Conservation (phyloP, 2,888 invertebrate genomes). For the Cantharis rustica region DNA sequence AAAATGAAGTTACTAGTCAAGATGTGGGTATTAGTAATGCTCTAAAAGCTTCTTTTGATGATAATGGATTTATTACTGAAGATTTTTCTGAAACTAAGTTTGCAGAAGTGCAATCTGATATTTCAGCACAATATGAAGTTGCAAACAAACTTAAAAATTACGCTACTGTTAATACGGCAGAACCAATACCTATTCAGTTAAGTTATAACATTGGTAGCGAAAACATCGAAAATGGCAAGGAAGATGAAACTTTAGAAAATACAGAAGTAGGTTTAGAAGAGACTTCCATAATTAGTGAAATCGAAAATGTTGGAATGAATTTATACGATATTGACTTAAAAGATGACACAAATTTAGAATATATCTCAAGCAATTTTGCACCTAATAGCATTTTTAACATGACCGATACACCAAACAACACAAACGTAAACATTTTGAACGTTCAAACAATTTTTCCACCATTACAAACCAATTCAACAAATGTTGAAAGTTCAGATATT, state of each 20-base stretch:
- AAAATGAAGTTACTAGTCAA: background rate
- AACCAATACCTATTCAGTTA: constrained; percentile 52
- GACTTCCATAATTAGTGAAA: constrained; percentile 54
- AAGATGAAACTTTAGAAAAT: constrained; percentile 50
- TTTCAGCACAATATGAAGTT: constrained; percentile 46
- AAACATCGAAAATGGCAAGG: constrained; percentile 51
- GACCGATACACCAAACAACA: constrained; percentile 16
- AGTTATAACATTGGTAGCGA: constrained; percentile 55
- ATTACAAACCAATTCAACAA: background rate
- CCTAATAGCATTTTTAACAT: constrained; percentile 36
- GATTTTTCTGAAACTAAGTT: constrained; percentile 39
- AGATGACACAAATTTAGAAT: constrained; percentile 26
- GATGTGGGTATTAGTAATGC: constrained; percentile 8
- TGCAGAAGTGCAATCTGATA: constrained; percentile 48
- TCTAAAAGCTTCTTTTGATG: constrained; percentile 28
- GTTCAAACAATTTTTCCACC: constrained; percentile 37
- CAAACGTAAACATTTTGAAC: constrained; percentile 43
- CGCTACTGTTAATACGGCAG: constrained; percentile 54
- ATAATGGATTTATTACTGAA: constrained; percentile 18
- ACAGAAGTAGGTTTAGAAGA: constrained; percentile 51
- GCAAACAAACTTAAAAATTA: constrained; percentile 54
- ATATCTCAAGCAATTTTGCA: constrained; percentile 38
- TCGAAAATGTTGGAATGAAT: constrained; percentile 52
- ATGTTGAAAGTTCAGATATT: background rate
- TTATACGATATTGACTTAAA: constrained; percentile 46